Conservation (phyloP, 2,113 vertebrate genomes). For the Probosciger aterrimus region DNA sequence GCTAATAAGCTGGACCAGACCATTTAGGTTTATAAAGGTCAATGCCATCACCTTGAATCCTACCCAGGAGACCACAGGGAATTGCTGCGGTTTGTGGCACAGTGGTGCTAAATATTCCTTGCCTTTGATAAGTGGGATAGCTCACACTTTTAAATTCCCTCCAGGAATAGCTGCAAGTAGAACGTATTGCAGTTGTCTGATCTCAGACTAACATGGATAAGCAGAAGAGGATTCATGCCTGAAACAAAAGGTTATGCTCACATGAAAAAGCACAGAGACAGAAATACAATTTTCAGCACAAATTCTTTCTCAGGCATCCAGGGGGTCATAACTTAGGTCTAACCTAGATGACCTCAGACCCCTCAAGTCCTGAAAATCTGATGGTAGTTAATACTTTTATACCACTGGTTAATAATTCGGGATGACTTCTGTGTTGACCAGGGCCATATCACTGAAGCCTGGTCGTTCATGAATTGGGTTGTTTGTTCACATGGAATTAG, state of each 20-base stretch:
- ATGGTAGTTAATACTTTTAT: background rate
- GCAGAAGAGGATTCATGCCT: background rate
- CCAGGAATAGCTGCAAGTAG: constrained; percentile 30
- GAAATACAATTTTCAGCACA: background rate
- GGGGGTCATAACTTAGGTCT: background rate
- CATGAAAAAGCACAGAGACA: background rate
- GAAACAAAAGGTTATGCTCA: background rate
- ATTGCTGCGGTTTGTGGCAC: background rate
- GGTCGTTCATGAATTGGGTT: background rate
- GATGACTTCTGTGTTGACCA: background rate
- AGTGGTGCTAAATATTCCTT: background rate
- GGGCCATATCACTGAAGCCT: background rate
- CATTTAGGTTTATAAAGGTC: constrained; percentile 33
- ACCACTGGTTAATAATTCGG: background rate
- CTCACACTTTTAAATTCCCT: background rate
- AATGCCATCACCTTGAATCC: constrained; percentile 34
- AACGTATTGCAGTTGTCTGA: background rate
- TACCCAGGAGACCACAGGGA: background rate
- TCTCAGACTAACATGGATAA: background rate
- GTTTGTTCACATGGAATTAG: constrained; percentile 10
- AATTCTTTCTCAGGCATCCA: background rate
- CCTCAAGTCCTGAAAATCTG: background rate
- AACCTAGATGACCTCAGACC: background rate
- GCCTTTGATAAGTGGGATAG: constrained; percentile 26
- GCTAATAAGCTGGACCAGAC: background rate